Percentiles rank a stretch among this genome's conserved stretches.
Evolutionary conservation across 2,797 vertebrate species (phyloP).

Genomic region (Fundulus diaphanus): DNA sequence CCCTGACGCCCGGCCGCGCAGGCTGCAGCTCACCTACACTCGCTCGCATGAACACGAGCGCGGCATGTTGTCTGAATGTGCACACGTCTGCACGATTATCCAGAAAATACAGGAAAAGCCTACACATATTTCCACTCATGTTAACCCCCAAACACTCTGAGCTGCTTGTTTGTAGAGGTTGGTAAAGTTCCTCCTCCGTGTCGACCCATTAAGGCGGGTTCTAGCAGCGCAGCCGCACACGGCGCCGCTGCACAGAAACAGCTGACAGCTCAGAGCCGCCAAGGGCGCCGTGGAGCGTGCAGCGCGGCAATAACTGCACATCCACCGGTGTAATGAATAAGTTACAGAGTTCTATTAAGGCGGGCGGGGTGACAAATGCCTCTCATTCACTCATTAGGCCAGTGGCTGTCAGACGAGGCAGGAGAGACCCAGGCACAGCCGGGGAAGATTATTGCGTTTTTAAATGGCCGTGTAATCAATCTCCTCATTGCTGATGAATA

Average conservation of each 20-base stretch:
- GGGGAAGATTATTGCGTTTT: constrained; percentile 76
- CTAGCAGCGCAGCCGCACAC: constrained; percentile 11
- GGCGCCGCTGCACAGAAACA: background rate
- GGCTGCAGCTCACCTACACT: constrained; percentile 38
- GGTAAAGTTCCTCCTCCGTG: constrained; percentile 52
- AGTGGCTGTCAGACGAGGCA: constrained; percentile 47
- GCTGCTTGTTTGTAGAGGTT: constrained; percentile 35
- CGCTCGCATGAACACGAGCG: constrained; percentile 36
- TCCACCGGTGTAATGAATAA: constrained; percentile 77
- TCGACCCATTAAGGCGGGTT: background rate
- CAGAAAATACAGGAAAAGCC: constrained; percentile 37
- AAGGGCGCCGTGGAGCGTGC: constrained; percentile 35
- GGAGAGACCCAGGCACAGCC: constrained; percentile 24
- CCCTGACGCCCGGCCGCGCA: constrained; percentile 11
- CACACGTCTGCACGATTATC: constrained; percentile 33
- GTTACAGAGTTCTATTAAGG: constrained; percentile 74
- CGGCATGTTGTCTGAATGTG: constrained; percentile 9
- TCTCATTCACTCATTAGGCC: constrained; percentile 80
- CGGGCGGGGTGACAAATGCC: constrained; percentile 75
- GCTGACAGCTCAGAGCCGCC: constrained; percentile 33
- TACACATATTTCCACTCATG: constrained; percentile 45
- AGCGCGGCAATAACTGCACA: constrained; percentile 53
- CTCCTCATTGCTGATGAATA: constrained; percentile 77
- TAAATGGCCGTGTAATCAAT: constrained; percentile 74
- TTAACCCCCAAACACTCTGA: constrained; percentile 44